A percentile compares a stretch with the other conserved stretches of the same genome.
phyloP scores from a whole-genome alignment of 2,113 vertebrate species.

The Vulpes lagopus region DNA sequence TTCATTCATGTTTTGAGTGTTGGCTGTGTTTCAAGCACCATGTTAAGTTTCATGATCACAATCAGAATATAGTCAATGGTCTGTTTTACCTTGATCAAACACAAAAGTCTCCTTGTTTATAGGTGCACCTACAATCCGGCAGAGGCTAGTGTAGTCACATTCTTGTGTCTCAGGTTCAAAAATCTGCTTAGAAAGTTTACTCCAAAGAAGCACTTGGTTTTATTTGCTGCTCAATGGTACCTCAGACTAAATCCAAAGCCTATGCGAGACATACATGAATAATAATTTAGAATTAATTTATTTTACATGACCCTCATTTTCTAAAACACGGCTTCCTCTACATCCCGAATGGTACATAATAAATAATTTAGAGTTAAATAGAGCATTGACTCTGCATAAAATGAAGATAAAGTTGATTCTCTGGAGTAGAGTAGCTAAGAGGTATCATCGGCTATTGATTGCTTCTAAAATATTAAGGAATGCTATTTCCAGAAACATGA shows the following conservation, averaged over 20 bases:
- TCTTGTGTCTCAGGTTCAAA: background rate
- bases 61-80: background rate
- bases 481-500: slow-evolving; percentile 37
- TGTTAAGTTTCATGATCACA: background rate
- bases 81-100: background rate
- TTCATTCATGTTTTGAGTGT: background rate
- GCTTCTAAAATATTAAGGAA: slow-evolving; percentile 79
- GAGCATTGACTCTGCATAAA: slow-evolving; percentile 68
- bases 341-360: slow-evolving; percentile 53
- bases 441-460: slow-evolving; percentile 69
- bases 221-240: background rate
- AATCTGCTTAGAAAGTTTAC: background rate
- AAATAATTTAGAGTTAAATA: slow-evolving; percentile 80
- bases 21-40: background rate
- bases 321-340: slow-evolving; percentile 23
- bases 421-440: slow-evolving; percentile 52
- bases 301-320: slow-evolving; percentile 60
- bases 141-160: background rate
- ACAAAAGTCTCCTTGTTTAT: background rate
- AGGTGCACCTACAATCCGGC: background rate
- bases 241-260: slow-evolving; percentile 37
- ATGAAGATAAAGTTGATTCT: slow-evolving; percentile 73
- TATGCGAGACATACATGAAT: slow-evolving; percentile 37
- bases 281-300: slow-evolving; percentile 60
- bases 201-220: background rate